Percentiles rank a stretch among this genome's conserved stretches.
Evolutionary conservation across 2,888 invertebrate genomes (phyloP).

Genomic region (Brachypalpus laphriformis): DNA sequence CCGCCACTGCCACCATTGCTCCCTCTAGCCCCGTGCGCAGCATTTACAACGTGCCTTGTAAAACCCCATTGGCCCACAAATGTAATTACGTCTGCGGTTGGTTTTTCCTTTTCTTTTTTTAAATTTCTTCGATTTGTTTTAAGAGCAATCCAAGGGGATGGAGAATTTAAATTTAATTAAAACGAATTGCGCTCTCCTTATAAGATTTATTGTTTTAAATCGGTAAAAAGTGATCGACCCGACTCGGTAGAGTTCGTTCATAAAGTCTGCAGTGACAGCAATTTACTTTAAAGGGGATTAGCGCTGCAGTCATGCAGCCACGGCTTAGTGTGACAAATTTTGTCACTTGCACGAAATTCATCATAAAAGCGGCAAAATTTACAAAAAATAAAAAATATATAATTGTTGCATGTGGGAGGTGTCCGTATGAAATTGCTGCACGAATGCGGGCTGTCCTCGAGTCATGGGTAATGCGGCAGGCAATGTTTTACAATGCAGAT

Average conservation of each 20-base stretch:
- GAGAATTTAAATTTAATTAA: slow-evolving; percentile 57
- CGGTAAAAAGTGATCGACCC: background rate
- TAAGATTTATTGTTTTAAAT: slow-evolving; percentile 51
- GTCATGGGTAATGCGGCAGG: slow-evolving; percentile 52
- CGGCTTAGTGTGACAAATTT: slow-evolving; percentile 48
- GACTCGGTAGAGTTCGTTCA: no score
- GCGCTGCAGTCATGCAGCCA: slow-evolving; percentile 14
- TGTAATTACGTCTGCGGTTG: slow-evolving; percentile 65
- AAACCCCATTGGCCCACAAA: slow-evolving; percentile 54
- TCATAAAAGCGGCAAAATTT: background rate
- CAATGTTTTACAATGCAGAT: slow-evolving; percentile 69
- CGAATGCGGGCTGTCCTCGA: slow-evolving; percentile 32
- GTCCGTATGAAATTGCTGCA: slow-evolving; percentile 55
- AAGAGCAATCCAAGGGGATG: background rate
- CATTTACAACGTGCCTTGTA: slow-evolving; percentile 2
- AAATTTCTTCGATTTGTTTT: slow-evolving; percentile 32
- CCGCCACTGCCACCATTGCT: background rate
- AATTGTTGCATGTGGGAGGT: slow-evolving; percentile 67
- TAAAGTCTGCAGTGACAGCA: slow-evolving; percentile 3
- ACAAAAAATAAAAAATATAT: background rate
- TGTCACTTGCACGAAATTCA: slow-evolving; percentile 39
- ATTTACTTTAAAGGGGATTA: slow-evolving; percentile 50
- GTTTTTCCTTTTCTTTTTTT: background rate
- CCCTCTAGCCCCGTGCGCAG: background rate
- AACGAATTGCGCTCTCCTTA: slow-evolving; percentile 40